Evolutionary conservation across 1,140 invertebrate genomes (phyloP).

Genomic region (Trichogramma pretiosum): DNA sequence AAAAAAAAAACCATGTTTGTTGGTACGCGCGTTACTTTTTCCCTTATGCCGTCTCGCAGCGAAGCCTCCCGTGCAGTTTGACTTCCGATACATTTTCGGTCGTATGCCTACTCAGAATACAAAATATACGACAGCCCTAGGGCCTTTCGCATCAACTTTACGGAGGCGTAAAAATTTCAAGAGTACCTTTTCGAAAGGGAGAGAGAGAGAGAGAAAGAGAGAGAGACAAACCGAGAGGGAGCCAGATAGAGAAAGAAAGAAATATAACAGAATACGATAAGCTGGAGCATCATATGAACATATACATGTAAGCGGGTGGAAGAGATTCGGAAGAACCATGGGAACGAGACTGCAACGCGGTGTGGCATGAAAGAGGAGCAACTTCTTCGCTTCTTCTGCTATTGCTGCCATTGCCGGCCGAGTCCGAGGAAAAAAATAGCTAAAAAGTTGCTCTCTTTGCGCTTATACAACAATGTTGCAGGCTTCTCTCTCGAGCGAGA

Average conservation of each 20-base stretch:
- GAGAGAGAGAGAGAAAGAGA: too few species aligned
- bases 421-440: constrained; percentile 15
- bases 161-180: constrained; percentile 2
- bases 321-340: constrained; percentile 2
- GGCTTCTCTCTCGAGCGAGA: not conserved
- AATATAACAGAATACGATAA: constrained; percentile 19
- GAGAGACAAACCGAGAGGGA: constrained; percentile 5
- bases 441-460: constrained; percentile 3
- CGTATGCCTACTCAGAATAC: too few species aligned
- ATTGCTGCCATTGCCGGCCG: not conserved
- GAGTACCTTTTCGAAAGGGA: too few species aligned
- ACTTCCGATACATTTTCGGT: constrained; percentile 22
- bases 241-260: constrained; percentile 20
- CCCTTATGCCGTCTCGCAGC: not conserved
- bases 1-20: too few species aligned
- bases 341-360: constrained; percentile 1
- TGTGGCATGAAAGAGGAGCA: not conserved
- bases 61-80: not conserved
- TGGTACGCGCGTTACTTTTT: too few species aligned
- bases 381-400: not conserved
- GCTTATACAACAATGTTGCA: too few species aligned
- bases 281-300: too few species aligned
- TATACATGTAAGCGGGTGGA: constrained; percentile 5
- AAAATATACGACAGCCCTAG: too few species aligned
- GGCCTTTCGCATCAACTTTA: constrained; percentile 2